phyloP scores from a whole-genome alignment of 2,113 vertebrate genomes.

The Pygoscelis adeliae region DNA sequence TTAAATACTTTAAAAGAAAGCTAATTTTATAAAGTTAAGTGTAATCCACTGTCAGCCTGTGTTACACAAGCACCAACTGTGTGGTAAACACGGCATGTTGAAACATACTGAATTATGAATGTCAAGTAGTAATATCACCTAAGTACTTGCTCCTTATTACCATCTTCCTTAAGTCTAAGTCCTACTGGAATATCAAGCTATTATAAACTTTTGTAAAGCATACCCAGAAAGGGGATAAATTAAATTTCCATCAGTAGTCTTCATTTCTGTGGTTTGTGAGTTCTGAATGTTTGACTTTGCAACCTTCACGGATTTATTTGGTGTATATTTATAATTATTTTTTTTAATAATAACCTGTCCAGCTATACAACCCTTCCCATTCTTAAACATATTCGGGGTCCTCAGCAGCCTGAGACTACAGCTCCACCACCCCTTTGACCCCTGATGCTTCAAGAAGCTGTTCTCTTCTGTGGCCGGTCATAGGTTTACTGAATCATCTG shows the following conservation, averaged over 20 bases:
- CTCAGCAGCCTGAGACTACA: background rate
- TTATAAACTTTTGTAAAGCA: background rate
- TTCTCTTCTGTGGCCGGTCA: background rate
- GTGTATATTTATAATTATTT: fast-evolving
- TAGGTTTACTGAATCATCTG: background rate
- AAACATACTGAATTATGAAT: background rate
- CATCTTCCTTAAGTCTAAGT: background rate
- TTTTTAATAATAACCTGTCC: background rate
- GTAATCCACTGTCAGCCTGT: background rate
- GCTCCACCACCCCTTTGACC: background rate
- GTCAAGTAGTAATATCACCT: background rate
- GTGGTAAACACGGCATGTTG: background rate
- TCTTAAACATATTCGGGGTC: background rate
- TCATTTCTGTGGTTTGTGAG: background rate
- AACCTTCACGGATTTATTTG: background rate
- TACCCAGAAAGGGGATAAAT: background rate
- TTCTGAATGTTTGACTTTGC: background rate
- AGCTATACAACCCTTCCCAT: background rate
- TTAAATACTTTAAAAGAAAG: background rate
- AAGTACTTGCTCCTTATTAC: background rate
- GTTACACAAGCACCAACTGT: background rate
- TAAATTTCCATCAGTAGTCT: background rate
- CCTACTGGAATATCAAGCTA: background rate
- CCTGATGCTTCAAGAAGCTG: background rate
- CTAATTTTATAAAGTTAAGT: background rate